phyloP scores from a whole-genome alignment of 1,140 invertebrate genomes.

The Caenorhabditis inopinata region DNA sequence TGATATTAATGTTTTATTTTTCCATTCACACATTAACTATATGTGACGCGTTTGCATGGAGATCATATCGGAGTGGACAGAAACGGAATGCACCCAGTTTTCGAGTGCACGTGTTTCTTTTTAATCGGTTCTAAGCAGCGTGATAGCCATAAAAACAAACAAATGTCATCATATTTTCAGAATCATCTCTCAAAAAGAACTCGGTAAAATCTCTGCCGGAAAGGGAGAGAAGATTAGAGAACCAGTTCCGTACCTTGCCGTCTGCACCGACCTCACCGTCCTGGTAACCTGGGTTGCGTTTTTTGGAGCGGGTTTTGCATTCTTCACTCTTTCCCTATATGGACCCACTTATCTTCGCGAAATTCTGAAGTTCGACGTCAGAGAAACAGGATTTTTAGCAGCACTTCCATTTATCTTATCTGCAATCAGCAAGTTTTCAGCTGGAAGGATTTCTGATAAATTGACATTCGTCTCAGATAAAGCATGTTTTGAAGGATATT shows the following conservation, averaged over 20 bases:
- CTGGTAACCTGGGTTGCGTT: conserved; percentile 39
- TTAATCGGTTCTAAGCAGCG: too few species aligned
- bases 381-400: conserved; percentile 51
- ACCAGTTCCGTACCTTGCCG: conserved; percentile 49
- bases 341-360: conserved; percentile 54
- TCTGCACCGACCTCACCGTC: conserved; percentile 44
- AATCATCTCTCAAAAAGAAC: background rate
- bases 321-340: conserved; percentile 51
- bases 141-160: too few species aligned
- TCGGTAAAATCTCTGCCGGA: background rate
- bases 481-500: too few species aligned
- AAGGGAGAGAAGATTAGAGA: background rate
- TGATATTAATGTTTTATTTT: too few species aligned
- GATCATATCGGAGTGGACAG: too few species aligned
- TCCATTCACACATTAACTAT: too few species aligned
- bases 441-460: background rate
- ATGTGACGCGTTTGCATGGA: too few species aligned
- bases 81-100: too few species aligned
- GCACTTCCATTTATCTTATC: conserved; percentile 56
- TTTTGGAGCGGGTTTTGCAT: conserved; percentile 50
- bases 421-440: conserved; percentile 52
- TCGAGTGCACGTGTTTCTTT: too few species aligned
- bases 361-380: conserved; percentile 51
- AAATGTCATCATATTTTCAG: too few species aligned
- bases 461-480: too few species aligned